Percentiles rank a stretch among this genome's conserved stretches.
These are phyloP conservation scores for Planiliza haematocheilus DNA, from an alignment of 2,113 vertebrate genomes.

Conservation along the genomic window DNA sequence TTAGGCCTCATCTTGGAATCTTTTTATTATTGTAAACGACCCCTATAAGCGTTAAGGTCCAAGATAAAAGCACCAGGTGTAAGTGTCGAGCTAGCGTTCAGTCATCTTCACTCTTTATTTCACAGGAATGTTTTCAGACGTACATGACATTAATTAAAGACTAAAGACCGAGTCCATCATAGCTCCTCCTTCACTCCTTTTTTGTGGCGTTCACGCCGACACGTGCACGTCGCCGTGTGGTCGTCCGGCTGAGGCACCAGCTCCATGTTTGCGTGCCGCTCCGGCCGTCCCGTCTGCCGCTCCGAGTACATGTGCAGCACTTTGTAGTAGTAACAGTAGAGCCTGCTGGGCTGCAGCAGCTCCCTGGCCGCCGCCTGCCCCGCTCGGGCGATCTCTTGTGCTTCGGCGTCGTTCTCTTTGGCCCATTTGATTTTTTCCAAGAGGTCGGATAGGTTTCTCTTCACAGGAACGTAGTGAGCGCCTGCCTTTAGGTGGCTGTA, in stretches of 20 bases:
- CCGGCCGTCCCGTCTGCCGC: conserved; percentile 84
- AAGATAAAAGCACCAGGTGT: conserved; percentile 1
- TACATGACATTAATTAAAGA: neutral
- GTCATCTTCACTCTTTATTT: neutral
- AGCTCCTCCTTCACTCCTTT: conserved; percentile 72
- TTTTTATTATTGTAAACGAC: neutral
- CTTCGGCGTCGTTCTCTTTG: conserved; percentile 89
- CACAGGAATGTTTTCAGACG: conserved; percentile 22
- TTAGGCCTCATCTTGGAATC: neutral
- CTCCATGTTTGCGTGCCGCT: conserved; percentile 89
- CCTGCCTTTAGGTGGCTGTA: conserved; percentile 86
- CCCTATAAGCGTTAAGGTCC: neutral
- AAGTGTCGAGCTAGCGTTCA: too few species aligned
- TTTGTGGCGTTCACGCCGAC: conserved; percentile 68
- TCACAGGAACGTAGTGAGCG: conserved; percentile 88
- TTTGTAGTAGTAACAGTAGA: conserved; percentile 93
- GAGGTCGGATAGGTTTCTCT: conserved; percentile 89
- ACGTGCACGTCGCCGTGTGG: conserved; percentile 80
- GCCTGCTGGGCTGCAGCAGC: conserved; percentile 88
- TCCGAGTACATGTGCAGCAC: conserved; percentile 87
- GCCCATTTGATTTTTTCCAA: conserved; percentile 92
- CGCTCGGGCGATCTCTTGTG: conserved; percentile 83
- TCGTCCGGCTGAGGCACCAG: conserved; percentile 88
- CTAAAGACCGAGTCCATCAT: conserved; percentile 42
- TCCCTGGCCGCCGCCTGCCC: conserved; percentile 87